Evolutionary conservation across 2,888 invertebrate genomes (phyloP).

Genomic region (Sminthurinus aureus): DNA sequence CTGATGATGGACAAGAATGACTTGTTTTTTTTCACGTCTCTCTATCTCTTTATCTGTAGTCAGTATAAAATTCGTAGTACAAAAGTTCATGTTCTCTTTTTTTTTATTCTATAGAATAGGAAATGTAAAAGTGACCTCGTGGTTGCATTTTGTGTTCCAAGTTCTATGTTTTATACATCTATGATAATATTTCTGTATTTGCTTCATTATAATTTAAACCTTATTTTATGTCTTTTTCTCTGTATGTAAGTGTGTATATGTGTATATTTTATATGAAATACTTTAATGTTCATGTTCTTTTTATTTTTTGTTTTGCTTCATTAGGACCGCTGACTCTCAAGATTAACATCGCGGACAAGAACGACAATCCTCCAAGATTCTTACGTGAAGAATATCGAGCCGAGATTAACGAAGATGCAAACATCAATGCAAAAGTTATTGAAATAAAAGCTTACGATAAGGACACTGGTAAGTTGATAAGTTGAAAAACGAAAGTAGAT

Average conservation of each 20-base stretch:
- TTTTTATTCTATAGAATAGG: too few relatives aligned
- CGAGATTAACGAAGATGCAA: slow-evolving; percentile 75
- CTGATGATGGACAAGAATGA: not conserved
- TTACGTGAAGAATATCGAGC: slow-evolving; percentile 70
- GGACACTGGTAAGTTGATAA: slow-evolving; percentile 72
- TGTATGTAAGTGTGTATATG: not conserved
- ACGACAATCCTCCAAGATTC: slow-evolving; percentile 93
- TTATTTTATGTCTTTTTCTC: not conserved
- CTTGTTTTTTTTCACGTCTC: not conserved
- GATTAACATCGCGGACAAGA: slow-evolving; percentile 93
- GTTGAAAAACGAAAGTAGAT: not conserved
- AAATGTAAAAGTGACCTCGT: too few relatives aligned
- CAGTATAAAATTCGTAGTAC: too few relatives aligned
- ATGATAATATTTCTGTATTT: too few relatives aligned
- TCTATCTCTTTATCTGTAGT: too few relatives aligned
- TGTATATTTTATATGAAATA: not conserved
- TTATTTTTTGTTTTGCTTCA: not conserved
- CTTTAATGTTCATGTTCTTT: not conserved
- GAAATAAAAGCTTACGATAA: slow-evolving; percentile 87
- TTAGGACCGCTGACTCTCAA: slow-evolving; percentile 79
- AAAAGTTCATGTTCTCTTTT: too few relatives aligned
- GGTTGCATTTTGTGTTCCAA: too few relatives aligned
- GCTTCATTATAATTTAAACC: too few relatives aligned
- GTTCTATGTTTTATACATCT: too few relatives aligned
- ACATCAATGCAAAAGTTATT: slow-evolving; percentile 81